Conservation (phyloP, 2,113 vertebrate genomes). For the Synodontis membranacea region DNA sequence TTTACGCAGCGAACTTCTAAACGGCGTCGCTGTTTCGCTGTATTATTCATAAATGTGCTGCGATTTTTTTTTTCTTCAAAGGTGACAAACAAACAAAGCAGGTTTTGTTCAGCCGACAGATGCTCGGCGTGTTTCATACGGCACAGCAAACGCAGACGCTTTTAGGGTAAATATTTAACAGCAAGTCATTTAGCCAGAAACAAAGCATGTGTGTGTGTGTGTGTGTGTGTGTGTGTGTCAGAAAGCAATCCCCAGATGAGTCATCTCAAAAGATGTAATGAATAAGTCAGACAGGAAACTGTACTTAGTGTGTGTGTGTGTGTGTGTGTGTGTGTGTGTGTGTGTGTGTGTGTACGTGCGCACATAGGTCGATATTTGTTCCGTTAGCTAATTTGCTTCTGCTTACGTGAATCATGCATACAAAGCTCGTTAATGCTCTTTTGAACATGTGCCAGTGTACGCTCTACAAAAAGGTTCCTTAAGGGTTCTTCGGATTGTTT, state of each 20-base stretch:
- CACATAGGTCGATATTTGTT: background rate
- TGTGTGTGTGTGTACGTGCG: background rate
- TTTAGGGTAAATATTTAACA: conserved; percentile 57
- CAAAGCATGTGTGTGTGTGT: conserved; percentile 30
- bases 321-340: background rate
- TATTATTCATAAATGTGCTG: conserved; percentile 42
- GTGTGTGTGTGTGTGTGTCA: conserved; percentile 21
- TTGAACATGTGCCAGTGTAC: background rate
- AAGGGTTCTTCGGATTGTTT: background rate
- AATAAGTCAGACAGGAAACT: conserved; percentile 27
- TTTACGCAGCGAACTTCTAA: conserved; percentile 47
- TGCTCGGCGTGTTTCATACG: conserved; percentile 36
- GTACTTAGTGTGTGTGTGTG: background rate
- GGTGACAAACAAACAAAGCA: conserved; percentile 41
- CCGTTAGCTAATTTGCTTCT: conserved; percentile 31
- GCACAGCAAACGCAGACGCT: conserved; percentile 39
- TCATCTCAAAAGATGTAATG: conserved; percentile 32
- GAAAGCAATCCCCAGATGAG: conserved; percentile 18
- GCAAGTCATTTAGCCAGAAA: conserved; percentile 44
- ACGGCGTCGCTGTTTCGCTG: conserved; percentile 23
- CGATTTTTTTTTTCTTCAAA: conserved; percentile 28
- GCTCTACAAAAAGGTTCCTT: background rate
- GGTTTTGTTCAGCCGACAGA: conserved; percentile 28
- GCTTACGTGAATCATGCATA: conserved; percentile 14
- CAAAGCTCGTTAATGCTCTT: background rate